Percentiles rank a stretch among this genome's conserved stretches.
Conservation (phyloP, 2,888 invertebrate genomes). For the Exephanes ischioxanthus region DNA sequence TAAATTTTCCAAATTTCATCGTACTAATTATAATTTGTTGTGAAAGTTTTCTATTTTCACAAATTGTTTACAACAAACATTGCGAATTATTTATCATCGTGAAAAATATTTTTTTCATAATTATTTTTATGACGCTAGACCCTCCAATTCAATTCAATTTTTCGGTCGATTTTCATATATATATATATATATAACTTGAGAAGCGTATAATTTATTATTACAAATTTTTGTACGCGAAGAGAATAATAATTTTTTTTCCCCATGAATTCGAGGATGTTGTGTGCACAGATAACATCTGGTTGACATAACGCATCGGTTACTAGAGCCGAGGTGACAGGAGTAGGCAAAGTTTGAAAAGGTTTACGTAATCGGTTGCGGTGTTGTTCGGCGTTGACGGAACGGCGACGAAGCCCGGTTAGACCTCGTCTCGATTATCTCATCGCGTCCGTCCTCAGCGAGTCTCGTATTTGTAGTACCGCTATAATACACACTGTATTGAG, state of each 20-base stretch:
- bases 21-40: no score
- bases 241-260: background rate
- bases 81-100: no score
- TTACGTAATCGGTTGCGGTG: slow-evolving; percentile 51
- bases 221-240: background rate
- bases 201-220: background rate
- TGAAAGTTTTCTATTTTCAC: no score
- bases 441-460: slow-evolving; percentile 37
- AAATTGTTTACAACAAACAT: no score
- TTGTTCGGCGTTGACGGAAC: slow-evolving; percentile 16
- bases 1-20: no score
- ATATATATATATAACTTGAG: background rate
- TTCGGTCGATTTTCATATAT: no score
- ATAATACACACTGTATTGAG: slow-evolving; percentile 34
- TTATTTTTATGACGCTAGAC: background rate
- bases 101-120: background rate
- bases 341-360: slow-evolving; percentile 50
- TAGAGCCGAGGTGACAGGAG: slow-evolving; percentile 28
- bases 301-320: slow-evolving; percentile 4
- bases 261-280: slow-evolving; percentile 7
- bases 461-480: slow-evolving; percentile 47
- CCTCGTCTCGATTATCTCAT: slow-evolving; percentile 53
- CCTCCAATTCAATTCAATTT: background rate
- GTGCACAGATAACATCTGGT: background rate
- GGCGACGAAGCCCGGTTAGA: slow-evolving; percentile 35